A percentile compares a stretch with the other conserved stretches of the same genome.
These are phyloP conservation scores for Pygmarrhopalites habei DNA, from an alignment of 1,140 invertebrate species.

Conservation along the genomic window DNA sequence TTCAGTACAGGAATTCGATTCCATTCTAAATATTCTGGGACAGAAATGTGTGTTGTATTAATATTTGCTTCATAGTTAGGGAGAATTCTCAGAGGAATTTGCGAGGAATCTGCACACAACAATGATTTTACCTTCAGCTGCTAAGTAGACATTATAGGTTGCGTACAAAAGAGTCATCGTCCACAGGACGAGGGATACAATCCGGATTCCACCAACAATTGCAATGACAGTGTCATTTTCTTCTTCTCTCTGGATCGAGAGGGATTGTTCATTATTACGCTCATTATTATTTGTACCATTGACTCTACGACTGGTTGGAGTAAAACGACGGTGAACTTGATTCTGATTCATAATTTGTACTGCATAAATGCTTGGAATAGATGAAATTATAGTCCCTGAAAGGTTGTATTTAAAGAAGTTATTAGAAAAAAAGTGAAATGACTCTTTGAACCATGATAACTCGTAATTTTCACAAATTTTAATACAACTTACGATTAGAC, in stretches of 20 bases:
- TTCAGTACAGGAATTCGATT: slow-evolving; percentile 30
- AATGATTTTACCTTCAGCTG: slow-evolving; percentile 23
- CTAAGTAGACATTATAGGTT: slow-evolving; percentile 30
- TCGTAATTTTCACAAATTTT: too few species aligned
- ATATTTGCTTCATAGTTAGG: background rate
- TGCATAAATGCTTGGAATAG: background rate
- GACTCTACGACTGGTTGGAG: background rate
- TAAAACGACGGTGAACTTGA: background rate
- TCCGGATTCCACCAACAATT: background rate
- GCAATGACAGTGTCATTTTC: background rate
- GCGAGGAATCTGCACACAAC: background rate
- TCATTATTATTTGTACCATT: background rate
- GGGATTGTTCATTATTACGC: background rate
- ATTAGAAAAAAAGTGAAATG: too few species aligned
- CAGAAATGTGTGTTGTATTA: background rate
- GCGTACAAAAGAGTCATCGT: slow-evolving; percentile 22
- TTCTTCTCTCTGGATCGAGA: background rate
- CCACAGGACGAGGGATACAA: slow-evolving; percentile 15
- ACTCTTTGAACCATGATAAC: too few species aligned
- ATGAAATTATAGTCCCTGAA: too few species aligned
- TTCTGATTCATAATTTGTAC: background rate
- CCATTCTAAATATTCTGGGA: slow-evolving; percentile 19
- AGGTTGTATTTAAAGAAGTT: too few species aligned
- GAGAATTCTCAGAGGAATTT: background rate
- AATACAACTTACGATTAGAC: too few species aligned